A percentile compares a stretch with the other conserved stretches of the same genome.
phyloP scores from a whole-genome alignment of 2,888 invertebrate genomes.

The Amphipyra tragopoginis region DNA sequence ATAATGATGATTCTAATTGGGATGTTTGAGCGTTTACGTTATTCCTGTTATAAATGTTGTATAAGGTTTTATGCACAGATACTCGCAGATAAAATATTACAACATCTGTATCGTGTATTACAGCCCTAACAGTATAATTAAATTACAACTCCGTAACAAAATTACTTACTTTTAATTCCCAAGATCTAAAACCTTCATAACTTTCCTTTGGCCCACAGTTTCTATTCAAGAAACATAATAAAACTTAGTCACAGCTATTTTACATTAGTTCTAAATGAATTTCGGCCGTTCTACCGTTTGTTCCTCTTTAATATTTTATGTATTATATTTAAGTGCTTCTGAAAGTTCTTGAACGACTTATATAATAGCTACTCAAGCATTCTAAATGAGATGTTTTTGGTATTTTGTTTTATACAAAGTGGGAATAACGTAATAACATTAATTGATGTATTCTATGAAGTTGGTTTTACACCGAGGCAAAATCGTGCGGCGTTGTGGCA shows the following conservation, averaged over 20 bases:
- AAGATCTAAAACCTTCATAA: constrained; percentile 22
- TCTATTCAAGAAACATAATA: constrained; percentile 31
- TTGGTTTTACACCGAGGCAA: too few relatives aligned
- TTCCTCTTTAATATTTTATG: constrained; percentile 47
- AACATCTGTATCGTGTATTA: too few relatives aligned
- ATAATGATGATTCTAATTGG: too few relatives aligned
- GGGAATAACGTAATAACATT: too few relatives aligned
- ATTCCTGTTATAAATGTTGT: too few relatives aligned
- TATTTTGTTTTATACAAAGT: too few relatives aligned
- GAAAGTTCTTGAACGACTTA: constrained; percentile 36
- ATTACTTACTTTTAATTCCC: constrained; percentile 32
- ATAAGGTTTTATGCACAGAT: too few relatives aligned
- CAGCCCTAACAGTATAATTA: constrained; percentile 6
- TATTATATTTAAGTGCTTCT: constrained; percentile 37
- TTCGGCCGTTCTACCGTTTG: constrained; percentile 30
- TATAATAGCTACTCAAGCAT: not conserved
- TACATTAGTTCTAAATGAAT: constrained; percentile 22
- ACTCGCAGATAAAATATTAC: too few relatives aligned
- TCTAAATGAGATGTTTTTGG: too few relatives aligned
- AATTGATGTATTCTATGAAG: too few relatives aligned
- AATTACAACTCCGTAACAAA: constrained; percentile 17
- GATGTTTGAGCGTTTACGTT: too few relatives aligned
- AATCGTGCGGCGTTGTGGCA: too few relatives aligned
- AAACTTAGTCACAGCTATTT: constrained; percentile 16
- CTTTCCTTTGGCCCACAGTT: constrained; percentile 9